A percentile compares a stretch with the other conserved stretches of the same genome.
Evolutionary conservation across 1,140 invertebrate species (phyloP).

Genomic region (Schlechtendalia chinensis): DNA sequence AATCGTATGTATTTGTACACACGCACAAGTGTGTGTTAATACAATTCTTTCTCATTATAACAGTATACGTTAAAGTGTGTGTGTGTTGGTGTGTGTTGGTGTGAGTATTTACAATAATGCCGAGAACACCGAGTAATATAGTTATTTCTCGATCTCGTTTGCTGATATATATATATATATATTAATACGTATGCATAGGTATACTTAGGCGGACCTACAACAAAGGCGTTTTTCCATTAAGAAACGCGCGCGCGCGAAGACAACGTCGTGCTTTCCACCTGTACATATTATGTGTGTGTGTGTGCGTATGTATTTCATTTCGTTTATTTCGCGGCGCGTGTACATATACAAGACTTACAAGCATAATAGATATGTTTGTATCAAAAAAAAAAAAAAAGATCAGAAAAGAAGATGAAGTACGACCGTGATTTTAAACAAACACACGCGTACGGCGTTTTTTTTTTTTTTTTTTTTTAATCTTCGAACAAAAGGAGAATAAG

Average conservation of each 20-base stretch:
- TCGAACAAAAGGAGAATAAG: conserved; percentile 15
- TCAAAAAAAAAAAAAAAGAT: too few relatives aligned
- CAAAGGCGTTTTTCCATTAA: conserved; percentile 39
- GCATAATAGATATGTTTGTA: background rate
- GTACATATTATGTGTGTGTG: too few relatives aligned
- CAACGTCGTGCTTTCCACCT: background rate
- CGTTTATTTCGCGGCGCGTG: background rate
- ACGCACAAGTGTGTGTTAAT: too few relatives aligned
- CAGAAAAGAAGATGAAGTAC: background rate
- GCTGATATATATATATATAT: background rate
- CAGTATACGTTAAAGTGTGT: too few relatives aligned
- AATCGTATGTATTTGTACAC: background rate
- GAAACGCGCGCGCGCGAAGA: background rate
- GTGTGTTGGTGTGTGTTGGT: too few relatives aligned
- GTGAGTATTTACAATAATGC: conserved; percentile 17
- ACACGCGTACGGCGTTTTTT: background rate
- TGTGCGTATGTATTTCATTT: background rate
- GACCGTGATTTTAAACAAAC: conserved; percentile 11
- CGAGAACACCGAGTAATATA: background rate
- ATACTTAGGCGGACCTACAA: conserved; percentile 12
- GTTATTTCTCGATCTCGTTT: background rate
- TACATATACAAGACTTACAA: background rate
- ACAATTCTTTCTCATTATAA: too few relatives aligned
- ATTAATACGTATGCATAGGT: too few relatives aligned
- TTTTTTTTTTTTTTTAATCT: conserved; percentile 28